Conservation (phyloP, 2,888 invertebrate species). For the Dioctria rufipes region DNA sequence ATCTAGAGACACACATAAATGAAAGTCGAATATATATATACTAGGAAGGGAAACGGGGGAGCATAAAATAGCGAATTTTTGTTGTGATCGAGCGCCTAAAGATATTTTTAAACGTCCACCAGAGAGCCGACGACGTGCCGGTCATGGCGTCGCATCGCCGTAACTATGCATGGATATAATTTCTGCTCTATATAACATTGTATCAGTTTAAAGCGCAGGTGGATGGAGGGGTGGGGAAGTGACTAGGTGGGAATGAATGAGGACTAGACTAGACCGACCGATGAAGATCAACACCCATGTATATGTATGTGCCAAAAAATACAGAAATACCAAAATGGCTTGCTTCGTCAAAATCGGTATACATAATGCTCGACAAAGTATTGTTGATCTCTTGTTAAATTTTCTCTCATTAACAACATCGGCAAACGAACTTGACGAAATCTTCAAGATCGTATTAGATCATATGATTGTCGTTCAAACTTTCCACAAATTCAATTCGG, state of each 20-base stretch:
- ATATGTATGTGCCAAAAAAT: conserved; percentile 28
- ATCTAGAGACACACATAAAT: conserved; percentile 10
- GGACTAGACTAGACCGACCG: too few relatives aligned
- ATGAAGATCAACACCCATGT: background rate
- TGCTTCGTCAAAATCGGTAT: conserved; percentile 10
- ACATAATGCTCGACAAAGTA: background rate
- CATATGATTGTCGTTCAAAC: background rate
- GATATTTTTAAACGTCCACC: conserved; percentile 50
- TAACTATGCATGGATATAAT: conserved; percentile 39
- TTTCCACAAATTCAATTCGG: too few relatives aligned
- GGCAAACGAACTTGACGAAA: background rate
- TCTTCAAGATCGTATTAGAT: background rate
- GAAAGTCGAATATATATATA: conserved; percentile 1
- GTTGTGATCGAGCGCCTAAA: conserved; percentile 24
- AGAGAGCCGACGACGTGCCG: conserved; percentile 13
- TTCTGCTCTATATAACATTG: too few relatives aligned
- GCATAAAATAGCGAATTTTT: conserved; percentile 18
- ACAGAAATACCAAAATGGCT: conserved; percentile 28
- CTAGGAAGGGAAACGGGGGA: background rate
- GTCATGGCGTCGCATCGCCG: conserved; percentile 3
- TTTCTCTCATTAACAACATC: background rate
- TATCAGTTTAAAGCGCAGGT: background rate
- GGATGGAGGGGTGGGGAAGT: background rate
- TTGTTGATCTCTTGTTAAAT: background rate
- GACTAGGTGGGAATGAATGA: background rate